Percentiles rank a stretch among this genome's conserved stretches.
Evolutionary conservation across 2,888 invertebrate genomes (phyloP).

Genomic region (Nycteola revayana): DNA sequence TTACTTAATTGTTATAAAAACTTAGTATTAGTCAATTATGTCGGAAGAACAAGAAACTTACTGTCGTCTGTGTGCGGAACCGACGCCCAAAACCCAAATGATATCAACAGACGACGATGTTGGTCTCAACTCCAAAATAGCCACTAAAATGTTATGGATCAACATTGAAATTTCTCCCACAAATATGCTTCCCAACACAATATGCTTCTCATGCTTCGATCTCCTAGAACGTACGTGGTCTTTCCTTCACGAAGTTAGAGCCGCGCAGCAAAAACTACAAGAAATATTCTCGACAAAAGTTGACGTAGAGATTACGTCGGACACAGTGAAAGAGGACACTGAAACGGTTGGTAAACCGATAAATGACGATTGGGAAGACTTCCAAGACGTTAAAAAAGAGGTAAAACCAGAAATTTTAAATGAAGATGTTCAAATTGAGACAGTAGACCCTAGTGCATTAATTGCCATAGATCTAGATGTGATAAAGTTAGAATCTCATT

Average conservation of each 20-base stretch:
- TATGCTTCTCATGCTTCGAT: conserved; percentile 73
- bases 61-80: conserved; percentile 72
- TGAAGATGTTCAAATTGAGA: conserved; percentile 32
- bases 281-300: conserved; percentile 41
- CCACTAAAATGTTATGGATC: conserved; percentile 68
- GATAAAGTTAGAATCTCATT: conserved; percentile 50
- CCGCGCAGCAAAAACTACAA: conserved; percentile 59
- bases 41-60: conserved; percentile 53
- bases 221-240: conserved; percentile 66
- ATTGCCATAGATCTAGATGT: conserved; percentile 30
- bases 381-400: conserved; percentile 50
- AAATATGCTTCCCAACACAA: conserved; percentile 56
- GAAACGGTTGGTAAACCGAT: conserved; percentile 52
- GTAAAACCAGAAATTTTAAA: conserved; percentile 49
- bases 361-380: conserved; percentile 60
- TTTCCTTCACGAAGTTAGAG: conserved; percentile 60
- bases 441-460: conserved; percentile 39
- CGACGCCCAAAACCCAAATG: conserved; percentile 53
- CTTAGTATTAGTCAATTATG: conserved; percentile 39
- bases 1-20: conserved; percentile 15
- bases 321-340: conserved; percentile 22
- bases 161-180: conserved; percentile 58
- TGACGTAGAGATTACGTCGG: conserved; percentile 12
- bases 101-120: conserved; percentile 63
- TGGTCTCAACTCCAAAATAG: conserved; percentile 56